Base-by-base conservation (phyloP, 2,113 vertebrate species). In the Zapornia atra region DNA sequence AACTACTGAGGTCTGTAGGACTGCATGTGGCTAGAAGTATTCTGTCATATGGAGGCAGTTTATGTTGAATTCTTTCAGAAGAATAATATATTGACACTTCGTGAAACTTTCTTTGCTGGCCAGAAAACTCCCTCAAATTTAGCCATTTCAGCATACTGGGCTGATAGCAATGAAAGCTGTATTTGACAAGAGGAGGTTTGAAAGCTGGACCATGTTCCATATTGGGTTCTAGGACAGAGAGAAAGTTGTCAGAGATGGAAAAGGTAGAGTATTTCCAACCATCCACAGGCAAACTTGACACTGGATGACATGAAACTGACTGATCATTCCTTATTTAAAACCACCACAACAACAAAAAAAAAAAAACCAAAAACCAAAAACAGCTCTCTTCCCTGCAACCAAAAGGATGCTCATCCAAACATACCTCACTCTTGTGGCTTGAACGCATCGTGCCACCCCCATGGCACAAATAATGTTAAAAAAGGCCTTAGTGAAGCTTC, bases 401-500 rank as follows among this genome's bases (percentile, higher is more conserved):
- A 13, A 33, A 73, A 6, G 13, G 6, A 38, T 36, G 4, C 3
- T 48, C 34, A 61, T 22, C 0, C 11, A 82, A 68, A 29, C 8
- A 29, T 5, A 33, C 14, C 13, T 48, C 13, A 4, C 31, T 92
- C 29, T 79, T 63, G 26, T 28, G 22, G 18, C 6, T 88, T 63
- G 38, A 80, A 5, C 60, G 15, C 31, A 36, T 22, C 0, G 0
- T 33, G 46, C 48, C 20, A 70, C 5, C 7, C 13, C 26, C 3
- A 17, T 4, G 7, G 29, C 9, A 4, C 68, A 86, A 90, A 75
- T 18, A 90, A 61, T 19, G 19, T n/a, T 38, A 25, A 51, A 80
- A 76, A 81, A 12, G 2, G 2, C 12, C 24, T 57, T 48, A 46
- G 19, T 13, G 61, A 86, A 91, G 7, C 15, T 85, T 53, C n/a